Evolutionary conservation across 1,140 invertebrate genomes (phyloP), one percentile per base, ranked within the genome.

Genomic region (Drosophila truncata): DNA sequence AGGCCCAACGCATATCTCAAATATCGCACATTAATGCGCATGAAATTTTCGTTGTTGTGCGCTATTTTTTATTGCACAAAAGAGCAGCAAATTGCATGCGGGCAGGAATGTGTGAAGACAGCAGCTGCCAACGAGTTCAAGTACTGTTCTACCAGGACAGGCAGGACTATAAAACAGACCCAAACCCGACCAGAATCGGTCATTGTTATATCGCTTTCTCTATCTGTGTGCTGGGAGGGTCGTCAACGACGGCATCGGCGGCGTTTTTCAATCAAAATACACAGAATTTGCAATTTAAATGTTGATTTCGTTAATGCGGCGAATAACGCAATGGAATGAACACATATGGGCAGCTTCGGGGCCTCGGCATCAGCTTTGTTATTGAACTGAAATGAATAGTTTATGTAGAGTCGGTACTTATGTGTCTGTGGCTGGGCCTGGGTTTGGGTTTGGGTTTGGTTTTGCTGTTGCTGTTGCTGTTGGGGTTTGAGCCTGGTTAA

Each of bases 201-300:
- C 57, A 58, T 70, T 46, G 50, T 55, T 67, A 14, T 67, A 31
- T 42, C 31, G 47, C 42, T 20, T 29, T n/a, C 27, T 50, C 25
- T 31, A 47, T 39, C 39, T 46, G 29, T 16, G 60, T 2, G 13
- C 2, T 31, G 44, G 27, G n/a, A 33, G 23, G 39, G 74, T 61
- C 69, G 57, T 69, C 72, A 84, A 59, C 57, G 80, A n/a, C n/a
- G n/a, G n/a, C 42, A 4, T 46, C 44, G 42, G 81, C 58, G 61
- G 47, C 62, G 47, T 69, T 82, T 71, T 72, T 79, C 75, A 76
- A 75, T 82, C 70, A 72, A 86, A 72, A 86, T 74, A 63, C 70
- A 58, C 65, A 62, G 69, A 86, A 86, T 87, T 86, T 87, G 83
- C 83, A 86, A 86, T 87, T 86, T 86, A 86, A 86, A 86, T 86